Base-by-base conservation (phyloP, 2,113 vertebrate species). In the Sarotherodon lohbergeri region DNA sequence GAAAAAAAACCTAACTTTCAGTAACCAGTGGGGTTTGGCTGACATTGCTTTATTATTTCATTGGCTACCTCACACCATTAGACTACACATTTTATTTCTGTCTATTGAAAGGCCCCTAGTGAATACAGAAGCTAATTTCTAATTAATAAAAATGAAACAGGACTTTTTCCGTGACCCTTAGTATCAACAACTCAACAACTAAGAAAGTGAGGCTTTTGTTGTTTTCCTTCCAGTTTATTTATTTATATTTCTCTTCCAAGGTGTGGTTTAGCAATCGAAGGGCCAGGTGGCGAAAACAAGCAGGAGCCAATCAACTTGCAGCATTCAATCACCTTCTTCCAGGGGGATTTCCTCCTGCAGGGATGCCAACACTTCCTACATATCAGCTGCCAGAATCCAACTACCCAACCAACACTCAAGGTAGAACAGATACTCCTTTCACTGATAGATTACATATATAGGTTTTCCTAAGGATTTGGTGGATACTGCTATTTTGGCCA, bases 191-290 rank as follows among this genome's bases (percentile, higher is more conserved):
- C 54, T 12, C 22, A 55, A n/a, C 19, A 24, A 5, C n/a, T 5
- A 5, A 22, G 52, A 7, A 57, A 48, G 50, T 14, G n/a, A 78
- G 36, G 8, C 4, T 7, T 57, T 73, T 46, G 5, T 2, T 48
- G n/a, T 73, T 73, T 73, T 46, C 39, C 41, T 43, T 16, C 7
- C 13, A 43, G 39, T 57, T 79, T 54, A 79, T 43, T 41, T 66
- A 66, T 66, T 36, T 36, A 66, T 66, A 36, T 41, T 17, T 71
- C 3, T 39, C 27, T 86, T 6, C 24, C 68, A 92, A 99, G 98
- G 98, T 99, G 83, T 99, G 98, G 98, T 99, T 99, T 95, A 99
- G 98, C 90, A 99, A 99, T 93, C 97, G 98, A 48, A 93, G 98
- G 3, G 98, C 98, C 6, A 96, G 98, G 34, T 99, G 98, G 98